Conservation (phyloP, 2,888 invertebrate species). For the Seira sanloemensis region DNA sequence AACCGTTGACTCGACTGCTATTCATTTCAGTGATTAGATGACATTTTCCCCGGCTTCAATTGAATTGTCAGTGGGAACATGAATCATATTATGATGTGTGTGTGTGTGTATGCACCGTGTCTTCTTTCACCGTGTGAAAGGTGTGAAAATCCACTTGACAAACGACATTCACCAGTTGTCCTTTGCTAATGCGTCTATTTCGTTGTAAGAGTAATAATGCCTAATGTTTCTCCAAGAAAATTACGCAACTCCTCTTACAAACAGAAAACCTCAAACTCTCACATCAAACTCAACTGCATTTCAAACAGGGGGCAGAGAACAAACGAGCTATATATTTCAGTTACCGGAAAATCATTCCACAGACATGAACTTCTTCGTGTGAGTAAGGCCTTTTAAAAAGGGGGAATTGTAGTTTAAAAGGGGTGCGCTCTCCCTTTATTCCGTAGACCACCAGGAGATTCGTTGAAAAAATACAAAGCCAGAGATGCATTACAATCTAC, state of each 20-base stretch:
- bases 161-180: conserved; percentile 33
- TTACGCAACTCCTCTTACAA: no score
- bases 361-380: no score
- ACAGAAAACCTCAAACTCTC: no score
- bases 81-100: neutral
- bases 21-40: neutral
- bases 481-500: no score
- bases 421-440: neutral
- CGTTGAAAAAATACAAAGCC: no score
- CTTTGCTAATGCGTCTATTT: neutral
- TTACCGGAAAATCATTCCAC: no score
- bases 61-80: conserved; percentile 39
- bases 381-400: no score
- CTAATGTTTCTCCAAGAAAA: no score
- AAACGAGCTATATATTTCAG: no score
- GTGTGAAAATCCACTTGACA: conserved; percentile 56
- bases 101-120: neutral
- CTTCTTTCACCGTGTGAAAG: conserved; percentile 29
- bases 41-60: conserved; percentile 20
- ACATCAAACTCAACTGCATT: no score
- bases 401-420: no score
- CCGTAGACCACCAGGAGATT: neutral
- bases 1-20: neutral
- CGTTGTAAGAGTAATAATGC: neutral
- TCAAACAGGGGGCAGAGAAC: no score